Base-by-base conservation (phyloP, 2,888 invertebrate genomes). In the Luffia ferchaultella region DNA sequence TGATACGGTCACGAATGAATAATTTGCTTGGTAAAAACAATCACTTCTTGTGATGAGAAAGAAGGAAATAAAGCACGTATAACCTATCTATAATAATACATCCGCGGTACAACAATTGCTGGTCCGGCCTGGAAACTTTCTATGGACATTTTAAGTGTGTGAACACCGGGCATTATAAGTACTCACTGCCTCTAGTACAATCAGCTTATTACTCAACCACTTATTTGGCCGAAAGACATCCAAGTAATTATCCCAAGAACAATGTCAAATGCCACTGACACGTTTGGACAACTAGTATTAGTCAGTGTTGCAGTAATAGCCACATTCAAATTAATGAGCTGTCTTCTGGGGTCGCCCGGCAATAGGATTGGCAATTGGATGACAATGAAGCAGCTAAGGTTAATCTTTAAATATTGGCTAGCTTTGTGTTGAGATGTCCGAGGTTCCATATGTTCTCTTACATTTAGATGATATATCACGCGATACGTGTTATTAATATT, bases 291-390 rank as follows among this genome's bases (percentile, higher is more conserved):
- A 56, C 53, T 57, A 56, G 54, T 57, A 58, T 49, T 58, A 53
- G 55, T 56, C 53, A 59, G 58, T 52, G 50, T 52, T 54, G 30
- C 30, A 12, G n/a, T n/a, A n/a, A n/a, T 12, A 45, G 51, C 55
- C 53, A 55, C 53, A 53, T 52, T 57, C 51, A 59, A 59, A 62
- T 60, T 63, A 67, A 67, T 67, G 62, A 53, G 53, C 58, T 57
- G 60, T 58, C 58, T 54, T 57, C 53, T 42, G 42, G 12, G 20
- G 18, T 46, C n/a, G n/a, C n/a, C n/a, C 16, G 17, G 42, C 42
- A 17, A n/a, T n/a, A 42, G 49, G 53, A 52, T 53, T 54, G 18
- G 42, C 16, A 3, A 16, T 44, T 44, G 16, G 44, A 16, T 2
- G 19, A 46, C 18, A 12, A 19, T 17, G n/a, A n/a, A n/a, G n/a